Evolutionary conservation across 53 echinoderm and acorn worm genomes (phyloP).

Genomic region (Mesocentrotus franciscanus): DNA sequence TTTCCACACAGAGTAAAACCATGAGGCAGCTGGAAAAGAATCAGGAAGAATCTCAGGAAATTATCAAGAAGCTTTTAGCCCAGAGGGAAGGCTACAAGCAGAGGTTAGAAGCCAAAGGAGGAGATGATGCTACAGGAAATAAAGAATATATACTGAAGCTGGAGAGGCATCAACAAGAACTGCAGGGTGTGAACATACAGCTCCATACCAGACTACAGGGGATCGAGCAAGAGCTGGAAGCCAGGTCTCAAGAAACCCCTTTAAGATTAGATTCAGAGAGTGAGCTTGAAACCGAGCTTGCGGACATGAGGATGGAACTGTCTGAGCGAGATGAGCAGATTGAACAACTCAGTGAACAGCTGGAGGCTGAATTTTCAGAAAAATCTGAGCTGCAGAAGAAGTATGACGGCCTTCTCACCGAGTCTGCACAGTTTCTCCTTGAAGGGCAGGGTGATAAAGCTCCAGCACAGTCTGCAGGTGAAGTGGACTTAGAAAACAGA

Average conservation of each 20-base stretch:
- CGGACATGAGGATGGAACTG: constrained; percentile 74
- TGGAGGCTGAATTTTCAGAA: constrained; percentile 72
- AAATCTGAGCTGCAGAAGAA: constrained; percentile 78
- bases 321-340: constrained; percentile 77
- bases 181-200: constrained; percentile 50
- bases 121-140: constrained; percentile 22
- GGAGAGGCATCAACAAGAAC: constrained; percentile 59
- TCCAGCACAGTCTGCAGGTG: constrained; percentile 17
- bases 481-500: constrained; percentile 61
- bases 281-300: constrained; percentile 68
- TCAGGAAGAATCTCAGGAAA: constrained; percentile 66
- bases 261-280: constrained; percentile 18
- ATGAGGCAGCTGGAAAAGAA: constrained; percentile 66
- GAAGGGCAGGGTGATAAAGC: constrained; percentile 74
- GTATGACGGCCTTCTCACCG: constrained; percentile 74
- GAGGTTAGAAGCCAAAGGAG: constrained; percentile 58
- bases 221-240: constrained; percentile 53
- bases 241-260: constrained; percentile 38
- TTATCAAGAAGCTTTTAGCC: constrained; percentile 52
- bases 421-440: constrained; percentile 70
- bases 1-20: background rate
- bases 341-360: constrained; percentile 75
- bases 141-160: constrained; percentile 60
- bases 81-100: constrained; percentile 67
- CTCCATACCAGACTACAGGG: constrained; percentile 33